These are phyloP conservation scores for Agapornis canus DNA, from an alignment of 2,797 vertebrate species.

Conservation along the genomic window DNA sequence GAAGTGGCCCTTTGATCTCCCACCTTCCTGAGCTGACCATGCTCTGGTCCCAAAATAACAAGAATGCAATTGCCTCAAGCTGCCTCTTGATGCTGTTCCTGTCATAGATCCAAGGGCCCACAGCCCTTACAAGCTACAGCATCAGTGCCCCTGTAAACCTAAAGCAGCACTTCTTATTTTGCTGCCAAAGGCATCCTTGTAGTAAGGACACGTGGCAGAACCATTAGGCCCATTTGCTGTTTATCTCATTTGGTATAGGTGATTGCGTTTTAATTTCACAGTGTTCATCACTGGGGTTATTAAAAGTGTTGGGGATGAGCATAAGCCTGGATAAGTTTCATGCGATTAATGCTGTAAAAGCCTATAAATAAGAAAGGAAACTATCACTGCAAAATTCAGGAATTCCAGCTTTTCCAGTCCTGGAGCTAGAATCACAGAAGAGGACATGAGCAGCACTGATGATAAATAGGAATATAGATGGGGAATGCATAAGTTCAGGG, in stretches of 20 bases:
- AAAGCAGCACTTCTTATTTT: background rate
- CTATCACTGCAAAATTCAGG: background rate
- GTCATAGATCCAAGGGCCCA: fast-evolving
- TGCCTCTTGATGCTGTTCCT: background rate
- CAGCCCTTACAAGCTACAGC: background rate
- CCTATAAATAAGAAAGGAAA: background rate
- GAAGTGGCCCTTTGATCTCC: background rate
- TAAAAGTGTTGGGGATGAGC: background rate
- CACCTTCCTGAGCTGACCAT: background rate
- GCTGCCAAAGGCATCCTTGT: background rate
- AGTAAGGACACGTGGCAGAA: background rate
- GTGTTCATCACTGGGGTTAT: background rate
- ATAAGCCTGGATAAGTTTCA: background rate
- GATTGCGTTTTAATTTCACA: conserved; percentile 13
- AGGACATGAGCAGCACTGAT: background rate
- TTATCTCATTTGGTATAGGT: background rate
- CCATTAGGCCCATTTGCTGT: background rate
- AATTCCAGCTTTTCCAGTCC: background rate
- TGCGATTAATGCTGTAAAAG: background rate
- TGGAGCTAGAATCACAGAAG: background rate
- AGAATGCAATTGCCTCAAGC: background rate
- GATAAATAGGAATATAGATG: background rate
- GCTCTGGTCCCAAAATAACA: background rate
- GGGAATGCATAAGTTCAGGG: background rate
- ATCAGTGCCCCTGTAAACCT: background rate